These are phyloP conservation scores for Aphodius sticticus DNA, from an alignment of 2,888 invertebrate genomes.

Conservation along the genomic window DNA sequence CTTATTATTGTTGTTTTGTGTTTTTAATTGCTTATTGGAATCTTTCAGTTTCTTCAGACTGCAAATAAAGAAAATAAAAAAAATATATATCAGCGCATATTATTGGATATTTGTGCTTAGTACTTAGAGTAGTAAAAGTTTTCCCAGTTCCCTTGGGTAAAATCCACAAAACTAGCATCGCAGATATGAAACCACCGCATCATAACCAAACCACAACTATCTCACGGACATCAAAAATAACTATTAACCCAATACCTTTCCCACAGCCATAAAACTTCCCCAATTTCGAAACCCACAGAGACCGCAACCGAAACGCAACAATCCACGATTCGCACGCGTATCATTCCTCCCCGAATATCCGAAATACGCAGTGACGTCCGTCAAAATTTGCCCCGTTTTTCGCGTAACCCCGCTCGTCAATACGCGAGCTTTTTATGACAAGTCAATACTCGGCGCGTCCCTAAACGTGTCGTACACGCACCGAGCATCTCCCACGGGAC, in stretches of 20 bases:
- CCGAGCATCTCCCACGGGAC: slow-evolving; percentile 35
- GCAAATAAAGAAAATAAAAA: too few relatives aligned
- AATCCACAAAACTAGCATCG: too few relatives aligned
- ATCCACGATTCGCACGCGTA: not conserved
- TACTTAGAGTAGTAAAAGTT: too few relatives aligned
- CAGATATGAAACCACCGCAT: not conserved
- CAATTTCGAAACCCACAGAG: not conserved
- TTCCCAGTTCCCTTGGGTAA: too few relatives aligned
- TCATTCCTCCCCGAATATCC: not conserved
- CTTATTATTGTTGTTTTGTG: too few relatives aligned
- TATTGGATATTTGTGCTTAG: too few relatives aligned
- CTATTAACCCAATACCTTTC: not conserved
- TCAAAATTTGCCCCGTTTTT: slow-evolving; percentile 15
- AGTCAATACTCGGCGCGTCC: slow-evolving; percentile 41
- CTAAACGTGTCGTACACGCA: slow-evolving; percentile 38
- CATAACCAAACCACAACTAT: not conserved
- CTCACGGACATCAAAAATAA: not conserved
- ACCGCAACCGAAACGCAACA: not conserved
- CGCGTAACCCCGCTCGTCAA: slow-evolving; percentile 15
- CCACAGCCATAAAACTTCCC: not conserved
- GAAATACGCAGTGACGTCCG: slow-evolving; percentile 10
- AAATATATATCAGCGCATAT: too few relatives aligned
- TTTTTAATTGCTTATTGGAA: too few relatives aligned
- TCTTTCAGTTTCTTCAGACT: too few relatives aligned
- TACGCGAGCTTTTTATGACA: slow-evolving; percentile 40